These are phyloP conservation scores for Gobius niger DNA, from an alignment of 2,113 vertebrate genomes.

Conservation along the genomic window DNA sequence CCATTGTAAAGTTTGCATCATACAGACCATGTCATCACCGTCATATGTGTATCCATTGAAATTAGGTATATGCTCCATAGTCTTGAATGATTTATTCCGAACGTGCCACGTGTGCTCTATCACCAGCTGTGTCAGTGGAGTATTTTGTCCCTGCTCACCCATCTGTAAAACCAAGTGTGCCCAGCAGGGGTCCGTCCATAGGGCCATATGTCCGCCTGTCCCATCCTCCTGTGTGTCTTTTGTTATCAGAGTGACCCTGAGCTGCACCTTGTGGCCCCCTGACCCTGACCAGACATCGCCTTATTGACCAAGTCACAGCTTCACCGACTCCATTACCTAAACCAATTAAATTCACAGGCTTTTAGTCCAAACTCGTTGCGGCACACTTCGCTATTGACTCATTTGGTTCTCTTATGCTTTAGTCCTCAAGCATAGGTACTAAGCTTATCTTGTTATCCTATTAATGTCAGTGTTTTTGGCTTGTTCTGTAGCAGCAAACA, in stretches of 20 bases:
- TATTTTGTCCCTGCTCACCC: conserved; percentile 66
- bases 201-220: conserved; percentile 68
- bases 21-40: no score
- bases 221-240: conserved; percentile 56
- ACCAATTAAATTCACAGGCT: conserved; percentile 60
- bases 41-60: no score
- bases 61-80: no score
- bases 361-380: conserved; percentile 38
- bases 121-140: conserved; percentile 56
- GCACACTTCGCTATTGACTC: conserved; percentile 41
- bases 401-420: conserved; percentile 27
- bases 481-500: conserved; percentile 11
- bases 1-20: no score
- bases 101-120: conserved; percentile 6
- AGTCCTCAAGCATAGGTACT: conserved; percentile 29
- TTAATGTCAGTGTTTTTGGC: conserved; percentile 11
- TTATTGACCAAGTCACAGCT: conserved; percentile 67
- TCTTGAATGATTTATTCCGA: no score
- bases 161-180: conserved; percentile 55
- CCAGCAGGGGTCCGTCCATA: conserved; percentile 59
- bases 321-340: conserved; percentile 67
- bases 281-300: conserved; percentile 56
- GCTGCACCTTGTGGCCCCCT: conserved; percentile 43
- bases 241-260: conserved; percentile 67
- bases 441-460: conserved; percentile 17